A percentile compares a stretch with the other conserved stretches of the same genome.
Evolutionary conservation across 2,888 invertebrate species (phyloP).

Genomic region (Anodontia alba): DNA sequence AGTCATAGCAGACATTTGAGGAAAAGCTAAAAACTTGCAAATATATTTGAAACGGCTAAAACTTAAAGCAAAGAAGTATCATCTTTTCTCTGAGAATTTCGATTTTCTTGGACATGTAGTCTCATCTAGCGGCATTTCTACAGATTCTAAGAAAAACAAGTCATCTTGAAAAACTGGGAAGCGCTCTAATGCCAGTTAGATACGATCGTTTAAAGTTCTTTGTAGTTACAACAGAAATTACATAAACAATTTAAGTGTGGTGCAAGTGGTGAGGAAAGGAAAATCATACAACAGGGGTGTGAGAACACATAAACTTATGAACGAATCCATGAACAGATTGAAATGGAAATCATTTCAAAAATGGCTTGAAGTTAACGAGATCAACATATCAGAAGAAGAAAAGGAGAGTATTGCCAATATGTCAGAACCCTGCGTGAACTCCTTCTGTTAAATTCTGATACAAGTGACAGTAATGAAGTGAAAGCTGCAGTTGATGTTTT

Average conservation of each 20-base stretch:
- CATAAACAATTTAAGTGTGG: conserved; percentile 25
- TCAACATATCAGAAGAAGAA: not conserved
- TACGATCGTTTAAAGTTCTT: conserved; percentile 16
- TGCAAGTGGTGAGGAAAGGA: conserved; percentile 26
- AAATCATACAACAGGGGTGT: conserved; percentile 40
- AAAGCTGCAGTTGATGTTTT: not conserved
- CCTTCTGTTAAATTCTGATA: not conserved
- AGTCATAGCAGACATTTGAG: too few relatives aligned
- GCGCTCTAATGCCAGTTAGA: too few relatives aligned
- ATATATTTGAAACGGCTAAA: too few relatives aligned
- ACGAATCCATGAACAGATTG: conserved; percentile 13
- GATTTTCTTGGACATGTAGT: too few relatives aligned
- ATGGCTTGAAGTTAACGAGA: not conserved
- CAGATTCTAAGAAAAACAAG: too few relatives aligned
- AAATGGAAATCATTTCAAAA: conserved; percentile 20
- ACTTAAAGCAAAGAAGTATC: too few relatives aligned
- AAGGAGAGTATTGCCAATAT: conserved; percentile 3
- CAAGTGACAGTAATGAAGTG: not conserved
- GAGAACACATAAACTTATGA: conserved; percentile 27
- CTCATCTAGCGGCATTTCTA: too few relatives aligned
- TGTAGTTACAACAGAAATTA: conserved; percentile 17
- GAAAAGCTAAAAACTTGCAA: too few relatives aligned
- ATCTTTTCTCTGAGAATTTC: too few relatives aligned
- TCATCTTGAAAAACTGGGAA: too few relatives aligned
- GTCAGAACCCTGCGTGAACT: not conserved